phyloP scores from a whole-genome alignment of 2,797 vertebrate genomes.

The Choloepus didactylus region DNA sequence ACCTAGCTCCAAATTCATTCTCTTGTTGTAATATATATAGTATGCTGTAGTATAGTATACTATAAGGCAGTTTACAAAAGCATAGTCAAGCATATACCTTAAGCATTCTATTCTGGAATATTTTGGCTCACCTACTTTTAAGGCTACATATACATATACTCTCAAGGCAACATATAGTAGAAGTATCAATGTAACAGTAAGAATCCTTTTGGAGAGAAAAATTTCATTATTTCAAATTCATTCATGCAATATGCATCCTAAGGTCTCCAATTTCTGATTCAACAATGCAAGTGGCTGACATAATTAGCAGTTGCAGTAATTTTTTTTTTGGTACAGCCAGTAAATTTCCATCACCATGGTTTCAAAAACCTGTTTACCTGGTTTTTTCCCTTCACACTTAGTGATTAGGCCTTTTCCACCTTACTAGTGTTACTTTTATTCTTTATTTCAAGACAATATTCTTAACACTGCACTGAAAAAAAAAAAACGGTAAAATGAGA shows the following conservation, averaged over 20 bases:
- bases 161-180: slow-evolving; percentile 6
- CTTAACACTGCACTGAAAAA: slow-evolving; percentile 43
- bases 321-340: slow-evolving; percentile 64
- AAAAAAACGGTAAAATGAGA: not conserved
- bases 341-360: slow-evolving; percentile 82
- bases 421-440: slow-evolving; percentile 68
- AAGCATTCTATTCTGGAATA: not conserved
- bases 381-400: slow-evolving; percentile 86
- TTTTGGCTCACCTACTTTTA: slow-evolving; percentile 13
- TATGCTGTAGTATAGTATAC: not conserved
- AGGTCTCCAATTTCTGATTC: slow-evolving; percentile 67
- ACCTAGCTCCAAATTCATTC: slow-evolving; percentile 34
- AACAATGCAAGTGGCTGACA: slow-evolving; percentile 63
- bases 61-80: slow-evolving; percentile 36
- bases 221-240: slow-evolving; percentile 66
- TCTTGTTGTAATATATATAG: not conserved
- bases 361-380: slow-evolving; percentile 87
- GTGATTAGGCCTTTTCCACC: slow-evolving; percentile 81
- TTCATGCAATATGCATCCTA: slow-evolving; percentile 45
- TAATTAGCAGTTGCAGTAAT: slow-evolving; percentile 69
- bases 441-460: slow-evolving; percentile 68
- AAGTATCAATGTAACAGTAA: slow-evolving; percentile 49
- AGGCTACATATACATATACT: too few species aligned
- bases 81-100: slow-evolving; percentile 8
- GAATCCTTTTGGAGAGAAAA: slow-evolving; percentile 6